A percentile compares a stretch with the other conserved stretches of the same genome.
Evolutionary conservation across 2,113 vertebrate genomes (phyloP).

Genomic region (Neotoma lepida): DNA sequence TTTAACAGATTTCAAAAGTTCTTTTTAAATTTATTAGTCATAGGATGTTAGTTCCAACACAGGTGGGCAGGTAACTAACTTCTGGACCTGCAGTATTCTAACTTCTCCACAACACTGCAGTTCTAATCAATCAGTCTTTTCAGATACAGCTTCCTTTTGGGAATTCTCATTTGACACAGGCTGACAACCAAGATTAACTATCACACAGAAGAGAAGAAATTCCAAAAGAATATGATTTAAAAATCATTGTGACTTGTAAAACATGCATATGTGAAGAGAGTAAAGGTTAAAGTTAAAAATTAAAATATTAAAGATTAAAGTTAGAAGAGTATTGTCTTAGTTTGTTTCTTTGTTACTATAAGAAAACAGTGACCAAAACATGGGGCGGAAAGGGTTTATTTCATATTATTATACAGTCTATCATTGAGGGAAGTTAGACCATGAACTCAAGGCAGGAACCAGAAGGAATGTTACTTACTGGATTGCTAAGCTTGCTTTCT

Average conservation of each 20-base stretch:
- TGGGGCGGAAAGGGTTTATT: neutral
- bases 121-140: neutral
- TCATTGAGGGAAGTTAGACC: neutral
- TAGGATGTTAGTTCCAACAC: neutral
- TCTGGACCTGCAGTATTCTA: neutral
- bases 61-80: neutral
- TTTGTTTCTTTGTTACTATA: neutral
- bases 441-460: neutral
- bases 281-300: neutral
- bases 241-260: conserved; percentile 31
- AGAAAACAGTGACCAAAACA: neutral
- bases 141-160: neutral
- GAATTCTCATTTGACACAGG: neutral
- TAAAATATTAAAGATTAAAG: neutral
- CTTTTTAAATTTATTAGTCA: neutral
- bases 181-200: neutral
- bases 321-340: neutral
- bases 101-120: neutral
- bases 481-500: neutral
- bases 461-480: neutral
- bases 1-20: neutral
- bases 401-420: neutral
- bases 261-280: neutral
- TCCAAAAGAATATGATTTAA: neutral
- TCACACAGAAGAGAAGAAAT: neutral